Evolutionary conservation across 1,140 invertebrate genomes (phyloP).

Genomic region (Drosophila willistoni): DNA sequence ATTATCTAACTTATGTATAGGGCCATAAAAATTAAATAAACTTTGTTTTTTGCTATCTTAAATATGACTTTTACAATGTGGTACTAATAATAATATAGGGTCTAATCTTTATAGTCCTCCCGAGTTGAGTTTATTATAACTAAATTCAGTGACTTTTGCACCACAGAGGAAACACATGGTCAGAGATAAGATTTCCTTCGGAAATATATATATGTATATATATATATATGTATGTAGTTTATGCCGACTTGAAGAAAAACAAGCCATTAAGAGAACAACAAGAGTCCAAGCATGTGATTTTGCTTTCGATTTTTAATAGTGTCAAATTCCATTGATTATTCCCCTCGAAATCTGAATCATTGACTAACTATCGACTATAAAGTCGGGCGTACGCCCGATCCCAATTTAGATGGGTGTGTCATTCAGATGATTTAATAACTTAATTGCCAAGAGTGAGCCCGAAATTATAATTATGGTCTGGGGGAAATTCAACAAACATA

Average conservation of each 20-base stretch:
- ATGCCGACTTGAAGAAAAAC: neutral
- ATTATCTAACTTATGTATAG: conserved; percentile 52
- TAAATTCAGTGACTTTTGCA: conserved; percentile 62
- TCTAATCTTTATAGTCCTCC: conserved; percentile 66
- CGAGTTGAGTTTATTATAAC: conserved; percentile 42
- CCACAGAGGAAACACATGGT: conserved; percentile 31
- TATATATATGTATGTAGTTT: neutral
- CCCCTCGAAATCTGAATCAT: conserved; percentile 9
- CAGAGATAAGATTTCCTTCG: conserved; percentile 60
- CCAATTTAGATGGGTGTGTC: conserved; percentile 29
- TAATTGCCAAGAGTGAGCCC: conserved; percentile 33
- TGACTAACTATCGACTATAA: conserved; percentile 15
- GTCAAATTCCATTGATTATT: conserved; percentile 36
- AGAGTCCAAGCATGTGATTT: conserved; percentile 44
- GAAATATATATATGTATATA: neutral
- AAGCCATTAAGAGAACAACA: neutral
- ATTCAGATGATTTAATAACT: conserved; percentile 51
- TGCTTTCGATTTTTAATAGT: neutral
- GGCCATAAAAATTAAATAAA: conserved; percentile 40
- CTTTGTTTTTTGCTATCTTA: conserved; percentile 62
- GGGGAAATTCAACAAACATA: conserved; percentile 39
- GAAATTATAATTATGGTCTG: conserved; percentile 15
- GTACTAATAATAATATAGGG: conserved; percentile 68
- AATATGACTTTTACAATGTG: conserved; percentile 70
- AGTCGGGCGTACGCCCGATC: conserved; percentile 27